A percentile compares a stretch with the other conserved stretches of the same genome.
Conservation (phyloP, 2,797 vertebrate species). For the Octomys mimax region DNA sequence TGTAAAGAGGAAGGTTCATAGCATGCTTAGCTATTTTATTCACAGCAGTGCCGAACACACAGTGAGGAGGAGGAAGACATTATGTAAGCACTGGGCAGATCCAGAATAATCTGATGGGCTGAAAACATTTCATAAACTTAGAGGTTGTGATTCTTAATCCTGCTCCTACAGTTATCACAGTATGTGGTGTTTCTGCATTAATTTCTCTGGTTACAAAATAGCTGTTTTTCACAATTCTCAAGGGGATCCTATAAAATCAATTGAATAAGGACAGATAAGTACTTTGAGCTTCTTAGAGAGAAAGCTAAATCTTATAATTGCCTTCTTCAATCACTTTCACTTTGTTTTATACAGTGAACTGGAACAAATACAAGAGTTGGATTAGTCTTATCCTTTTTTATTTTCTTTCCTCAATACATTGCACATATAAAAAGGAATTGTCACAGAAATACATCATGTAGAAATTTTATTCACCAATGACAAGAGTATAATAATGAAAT, state of each 20-base stretch:
- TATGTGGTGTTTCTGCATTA: conserved; percentile 69
- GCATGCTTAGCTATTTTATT: conserved; percentile 42
- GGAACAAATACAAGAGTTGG: conserved; percentile 58
- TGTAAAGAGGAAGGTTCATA: conserved; percentile 11
- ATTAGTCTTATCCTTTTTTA: conserved; percentile 55
- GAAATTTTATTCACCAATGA: conserved; percentile 32
- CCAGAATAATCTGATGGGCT: conserved; percentile 1
- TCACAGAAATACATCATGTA: not conserved
- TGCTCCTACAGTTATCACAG: conserved; percentile 58
- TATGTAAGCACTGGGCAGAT: not conserved
- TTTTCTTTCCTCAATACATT: conserved; percentile 42
- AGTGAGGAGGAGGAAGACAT: not conserved
- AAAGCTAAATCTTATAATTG: conserved; percentile 78
- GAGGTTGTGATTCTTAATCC: conserved; percentile 55
- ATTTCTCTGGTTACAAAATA: conserved; percentile 78
- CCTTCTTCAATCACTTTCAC: conserved; percentile 57
- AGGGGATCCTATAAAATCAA: conserved; percentile 72
- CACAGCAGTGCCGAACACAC: not conserved
- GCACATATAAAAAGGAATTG: not conserved
- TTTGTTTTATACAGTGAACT: conserved; percentile 69
- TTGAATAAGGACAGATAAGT: conserved; percentile 77
- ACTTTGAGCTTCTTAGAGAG: conserved; percentile 71
- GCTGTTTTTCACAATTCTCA: conserved; percentile 63
- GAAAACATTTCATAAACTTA: conserved; percentile 58
- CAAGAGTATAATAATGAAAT: conserved; percentile 10